Evolutionary conservation across 2,888 invertebrate genomes (phyloP).

Genomic region (Limnephilus rhombicus): DNA sequence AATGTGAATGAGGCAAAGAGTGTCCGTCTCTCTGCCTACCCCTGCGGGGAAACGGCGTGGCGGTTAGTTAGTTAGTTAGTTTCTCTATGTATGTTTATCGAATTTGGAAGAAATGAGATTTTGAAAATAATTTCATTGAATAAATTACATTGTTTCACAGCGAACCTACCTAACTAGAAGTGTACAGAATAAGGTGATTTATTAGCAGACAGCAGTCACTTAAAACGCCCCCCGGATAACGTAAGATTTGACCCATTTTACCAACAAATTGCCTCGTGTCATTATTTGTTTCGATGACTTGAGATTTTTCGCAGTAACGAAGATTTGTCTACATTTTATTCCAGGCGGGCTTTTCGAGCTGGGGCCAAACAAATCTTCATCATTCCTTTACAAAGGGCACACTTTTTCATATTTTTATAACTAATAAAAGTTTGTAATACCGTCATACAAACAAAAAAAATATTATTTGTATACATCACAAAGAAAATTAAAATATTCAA

Average conservation of each 20-base stretch:
- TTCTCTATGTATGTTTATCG: no score
- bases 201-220: neutral
- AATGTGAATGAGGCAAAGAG: no score
- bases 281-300: constrained; percentile 7
- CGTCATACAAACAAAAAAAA: no score
- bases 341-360: neutral
- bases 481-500: no score
- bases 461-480: no score
- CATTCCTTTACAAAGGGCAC: neutral
- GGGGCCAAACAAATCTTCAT: neutral
- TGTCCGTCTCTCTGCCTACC: no score
- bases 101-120: no score
- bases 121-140: no score
- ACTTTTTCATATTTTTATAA: neutral
- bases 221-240: neutral
- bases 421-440: neutral
- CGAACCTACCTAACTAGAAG: neutral
- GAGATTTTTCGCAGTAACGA: neutral
- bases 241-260: neutral
- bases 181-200: neutral
- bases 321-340: constrained; percentile 3
- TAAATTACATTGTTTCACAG: neutral
- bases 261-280: neutral
- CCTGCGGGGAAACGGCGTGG: no score
- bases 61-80: no score